A percentile compares a stretch with the other conserved stretches of the same genome.
Evolutionary conservation across 2,888 invertebrate genomes (phyloP).

Genomic region (Dasysyrphus albostriatus): DNA sequence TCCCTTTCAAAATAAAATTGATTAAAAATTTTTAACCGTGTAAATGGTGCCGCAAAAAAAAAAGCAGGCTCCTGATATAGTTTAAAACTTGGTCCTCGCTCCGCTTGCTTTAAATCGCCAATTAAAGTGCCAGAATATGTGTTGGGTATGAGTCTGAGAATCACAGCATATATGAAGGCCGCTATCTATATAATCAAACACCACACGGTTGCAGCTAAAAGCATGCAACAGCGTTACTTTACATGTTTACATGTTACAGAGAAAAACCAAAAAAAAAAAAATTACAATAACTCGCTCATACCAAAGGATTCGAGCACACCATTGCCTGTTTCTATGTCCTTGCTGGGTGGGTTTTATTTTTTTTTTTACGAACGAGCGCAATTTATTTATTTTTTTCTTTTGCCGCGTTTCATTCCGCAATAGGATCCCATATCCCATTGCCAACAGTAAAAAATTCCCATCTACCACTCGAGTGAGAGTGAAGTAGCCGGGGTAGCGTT

Average conservation of each 20-base stretch:
- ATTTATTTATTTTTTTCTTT: conserved; percentile 14
- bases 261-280: conserved; percentile 10
- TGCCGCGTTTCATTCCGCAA: conserved; percentile 44
- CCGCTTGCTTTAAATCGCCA: conserved; percentile 66
- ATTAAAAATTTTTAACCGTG: background rate
- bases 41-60: conserved; percentile 15
- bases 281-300: conserved; percentile 67
- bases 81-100: conserved; percentile 41
- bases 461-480: conserved; percentile 23
- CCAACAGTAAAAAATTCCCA: conserved; percentile 16
- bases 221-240: conserved; percentile 73
- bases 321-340: conserved; percentile 59
- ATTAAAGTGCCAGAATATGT: conserved; percentile 60
- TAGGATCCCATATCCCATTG: conserved; percentile 18
- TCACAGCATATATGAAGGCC: background rate
- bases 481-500: conserved; percentile 23
- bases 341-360: background rate
- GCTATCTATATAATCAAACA: background rate
- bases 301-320: conserved; percentile 28
- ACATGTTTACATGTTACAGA: conserved; percentile 60
- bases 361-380: conserved; percentile 14
- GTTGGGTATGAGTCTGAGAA: conserved; percentile 15
- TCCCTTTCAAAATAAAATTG: too few species aligned
- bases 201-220: conserved; percentile 1
- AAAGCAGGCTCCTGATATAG: conserved; percentile 35